These are phyloP conservation scores for Operophtera brumata DNA, from an alignment of 2,888 invertebrate species.

Conservation along the genomic window DNA sequence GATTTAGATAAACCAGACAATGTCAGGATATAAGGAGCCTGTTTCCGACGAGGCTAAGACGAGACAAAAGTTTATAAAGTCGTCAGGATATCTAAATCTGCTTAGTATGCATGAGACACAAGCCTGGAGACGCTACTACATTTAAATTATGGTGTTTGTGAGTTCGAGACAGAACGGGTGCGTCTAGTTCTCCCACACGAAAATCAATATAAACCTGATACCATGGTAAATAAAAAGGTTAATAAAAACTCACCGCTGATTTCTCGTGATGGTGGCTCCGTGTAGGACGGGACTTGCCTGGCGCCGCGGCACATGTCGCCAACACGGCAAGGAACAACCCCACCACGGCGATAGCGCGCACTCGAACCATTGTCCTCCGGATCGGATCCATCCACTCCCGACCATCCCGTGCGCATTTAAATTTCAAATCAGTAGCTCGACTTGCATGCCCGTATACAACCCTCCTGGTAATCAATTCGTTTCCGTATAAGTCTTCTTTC, in stretches of 20 bases:
- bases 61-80: conserved; percentile 60
- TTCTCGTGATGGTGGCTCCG: conserved; percentile 57
- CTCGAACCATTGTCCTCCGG: conserved; percentile 66
- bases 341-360: conserved; percentile 54
- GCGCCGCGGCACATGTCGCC: conserved; percentile 61
- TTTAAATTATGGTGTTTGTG: conserved; percentile 48
- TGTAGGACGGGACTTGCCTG: conserved; percentile 48
- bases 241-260: conserved; percentile 58
- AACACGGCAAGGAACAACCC: conserved; percentile 60
- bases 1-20: conserved; percentile 66
- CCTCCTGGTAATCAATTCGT: conserved; percentile 66
- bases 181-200: conserved; percentile 28
- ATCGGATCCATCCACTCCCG: conserved; percentile 51
- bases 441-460: conserved; percentile 61
- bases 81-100: conserved; percentile 58
- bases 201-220: conserved; percentile 19
- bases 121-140: conserved; percentile 43
- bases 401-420: conserved; percentile 62
- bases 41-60: conserved; percentile 66
- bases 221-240: conserved; percentile 1
- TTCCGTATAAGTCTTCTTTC: conserved; percentile 62
- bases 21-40: conserved; percentile 51
- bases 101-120: conserved; percentile 66
- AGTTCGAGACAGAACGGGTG: conserved; percentile 37
- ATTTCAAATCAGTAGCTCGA: conserved; percentile 68